Conservation (phyloP, 2,888 invertebrate species). For the Zaprionus bogoriensis region DNA sequence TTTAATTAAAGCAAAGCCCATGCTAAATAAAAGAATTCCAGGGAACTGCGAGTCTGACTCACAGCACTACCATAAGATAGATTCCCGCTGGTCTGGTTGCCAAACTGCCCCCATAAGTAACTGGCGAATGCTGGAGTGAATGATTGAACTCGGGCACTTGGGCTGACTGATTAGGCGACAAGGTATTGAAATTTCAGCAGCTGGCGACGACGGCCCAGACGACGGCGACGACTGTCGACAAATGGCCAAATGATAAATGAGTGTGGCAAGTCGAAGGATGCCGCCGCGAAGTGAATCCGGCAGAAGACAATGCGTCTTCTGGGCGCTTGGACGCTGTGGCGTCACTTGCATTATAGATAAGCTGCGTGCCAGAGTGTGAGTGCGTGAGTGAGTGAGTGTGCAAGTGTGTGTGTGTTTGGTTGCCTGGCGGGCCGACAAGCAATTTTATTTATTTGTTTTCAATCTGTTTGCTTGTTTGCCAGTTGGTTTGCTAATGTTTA, state of each 20-base stretch:
- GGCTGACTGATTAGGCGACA: slow-evolving; percentile 29
- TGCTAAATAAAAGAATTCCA: neutral
- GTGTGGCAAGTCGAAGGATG: slow-evolving; percentile 17
- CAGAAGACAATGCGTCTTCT: slow-evolving; percentile 17
- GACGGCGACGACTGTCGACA: slow-evolving; percentile 19
- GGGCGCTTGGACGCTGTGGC: slow-evolving; percentile 25
- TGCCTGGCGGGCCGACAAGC: slow-evolving; percentile 57
- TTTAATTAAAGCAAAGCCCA: neutral
- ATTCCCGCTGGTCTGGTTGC: neutral
- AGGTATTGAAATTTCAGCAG: slow-evolving; percentile 35
- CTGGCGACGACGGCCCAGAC: too few relatives aligned
- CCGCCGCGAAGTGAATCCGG: neutral
- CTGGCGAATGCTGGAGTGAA: too few relatives aligned
- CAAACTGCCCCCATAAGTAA: too few relatives aligned
- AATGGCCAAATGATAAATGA: slow-evolving; percentile 49
- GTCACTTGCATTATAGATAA: slow-evolving; percentile 59
- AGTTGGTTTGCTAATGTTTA: slow-evolving; percentile 76
- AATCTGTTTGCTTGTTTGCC: slow-evolving; percentile 76
- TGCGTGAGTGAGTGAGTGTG: neutral
- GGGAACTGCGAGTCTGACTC: neutral
- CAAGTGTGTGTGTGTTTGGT: neutral
- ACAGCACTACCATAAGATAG: too few relatives aligned
- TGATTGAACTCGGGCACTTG: slow-evolving; percentile 14
- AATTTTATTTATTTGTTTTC: slow-evolving; percentile 74
- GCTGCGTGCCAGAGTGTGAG: too few relatives aligned